These are phyloP conservation scores for Protophormia terraenovae DNA, from an alignment of 2,888 invertebrate genomes.

Conservation along the genomic window DNA sequence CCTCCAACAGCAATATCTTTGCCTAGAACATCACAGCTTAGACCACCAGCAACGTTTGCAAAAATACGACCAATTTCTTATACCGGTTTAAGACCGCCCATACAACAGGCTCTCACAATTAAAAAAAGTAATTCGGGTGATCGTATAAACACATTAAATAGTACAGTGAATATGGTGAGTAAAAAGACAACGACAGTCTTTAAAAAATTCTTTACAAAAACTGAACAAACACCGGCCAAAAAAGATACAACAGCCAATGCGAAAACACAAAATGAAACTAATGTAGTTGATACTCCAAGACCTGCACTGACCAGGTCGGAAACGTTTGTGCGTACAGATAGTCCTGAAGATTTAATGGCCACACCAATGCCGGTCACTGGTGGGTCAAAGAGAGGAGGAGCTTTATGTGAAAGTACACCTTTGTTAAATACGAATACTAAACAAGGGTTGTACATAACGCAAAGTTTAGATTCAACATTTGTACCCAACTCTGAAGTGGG, in stretches of 20 bases:
- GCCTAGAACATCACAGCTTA: constrained; percentile 62
- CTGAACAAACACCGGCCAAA: constrained; percentile 65
- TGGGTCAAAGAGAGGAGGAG: constrained; percentile 19
- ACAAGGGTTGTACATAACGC: constrained; percentile 66
- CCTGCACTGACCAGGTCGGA: constrained; percentile 76
- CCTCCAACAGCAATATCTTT: constrained; percentile 45
- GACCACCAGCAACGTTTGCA: constrained; percentile 51
- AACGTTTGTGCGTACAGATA: constrained; percentile 78
- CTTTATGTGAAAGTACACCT: constrained; percentile 68
- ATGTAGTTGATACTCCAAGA: constrained; percentile 66
- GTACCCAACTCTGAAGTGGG: neutral
- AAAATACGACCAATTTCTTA: constrained; percentile 72
- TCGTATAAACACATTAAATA: constrained; percentile 74
- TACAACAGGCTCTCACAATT: constrained; percentile 43
- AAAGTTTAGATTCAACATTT: constrained; percentile 67
- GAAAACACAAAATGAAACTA: constrained; percentile 52
- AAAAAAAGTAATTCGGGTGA: constrained; percentile 72
- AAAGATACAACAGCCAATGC: neutral
- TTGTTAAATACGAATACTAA: constrained; percentile 47
- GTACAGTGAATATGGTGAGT: constrained; percentile 75
- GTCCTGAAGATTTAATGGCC: constrained; percentile 68
- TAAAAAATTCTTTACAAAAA: constrained; percentile 76
- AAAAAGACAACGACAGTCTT: constrained; percentile 76
- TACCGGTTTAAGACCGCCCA: constrained; percentile 69
- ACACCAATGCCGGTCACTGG: constrained; percentile 60